Evolutionary conservation across 2,797 vertebrate genomes (phyloP).

Genomic region (Periophthalmus magnuspinnatus): DNA sequence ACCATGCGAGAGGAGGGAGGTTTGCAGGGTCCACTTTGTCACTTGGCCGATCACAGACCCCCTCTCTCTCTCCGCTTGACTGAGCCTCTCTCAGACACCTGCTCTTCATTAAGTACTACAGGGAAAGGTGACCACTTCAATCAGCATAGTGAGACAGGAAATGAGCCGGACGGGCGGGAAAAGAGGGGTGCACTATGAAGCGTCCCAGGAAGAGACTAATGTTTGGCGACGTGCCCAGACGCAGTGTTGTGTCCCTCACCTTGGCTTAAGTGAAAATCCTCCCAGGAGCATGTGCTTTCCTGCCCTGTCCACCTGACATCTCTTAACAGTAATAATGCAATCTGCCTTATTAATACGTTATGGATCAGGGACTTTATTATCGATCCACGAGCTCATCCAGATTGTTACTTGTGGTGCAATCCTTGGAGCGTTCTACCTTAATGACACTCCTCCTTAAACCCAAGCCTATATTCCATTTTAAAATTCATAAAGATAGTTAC

Average conservation of each 20-base stretch:
- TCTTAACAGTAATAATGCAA: constrained; percentile 74
- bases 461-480: background rate
- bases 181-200: constrained; percentile 11
- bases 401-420: constrained; percentile 23
- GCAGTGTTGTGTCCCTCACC: constrained; percentile 54
- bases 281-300: constrained; percentile 30
- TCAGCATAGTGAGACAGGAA: constrained; percentile 69
- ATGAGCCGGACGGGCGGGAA: constrained; percentile 35
- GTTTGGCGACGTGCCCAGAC: constrained; percentile 59
- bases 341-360: constrained; percentile 67
- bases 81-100: constrained; percentile 60
- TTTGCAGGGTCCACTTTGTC: constrained; percentile 29
- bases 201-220: constrained; percentile 19
- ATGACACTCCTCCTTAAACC: constrained; percentile 6
- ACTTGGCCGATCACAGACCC: constrained; percentile 27
- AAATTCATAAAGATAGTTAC: too few species aligned
- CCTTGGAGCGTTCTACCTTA: constrained; percentile 16
- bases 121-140: constrained; percentile 70
- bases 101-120: constrained; percentile 69
- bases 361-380: constrained; percentile 63
- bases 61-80: constrained; percentile 27
- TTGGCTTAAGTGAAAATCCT: constrained; percentile 46
- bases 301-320: constrained; percentile 54
- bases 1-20: constrained; percentile 27
- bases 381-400: constrained; percentile 55